Evolutionary conservation across 2,888 invertebrate genomes (phyloP), one percentile per base, ranked within the genome.

Genomic region (Drosophila prostipennis): DNA sequence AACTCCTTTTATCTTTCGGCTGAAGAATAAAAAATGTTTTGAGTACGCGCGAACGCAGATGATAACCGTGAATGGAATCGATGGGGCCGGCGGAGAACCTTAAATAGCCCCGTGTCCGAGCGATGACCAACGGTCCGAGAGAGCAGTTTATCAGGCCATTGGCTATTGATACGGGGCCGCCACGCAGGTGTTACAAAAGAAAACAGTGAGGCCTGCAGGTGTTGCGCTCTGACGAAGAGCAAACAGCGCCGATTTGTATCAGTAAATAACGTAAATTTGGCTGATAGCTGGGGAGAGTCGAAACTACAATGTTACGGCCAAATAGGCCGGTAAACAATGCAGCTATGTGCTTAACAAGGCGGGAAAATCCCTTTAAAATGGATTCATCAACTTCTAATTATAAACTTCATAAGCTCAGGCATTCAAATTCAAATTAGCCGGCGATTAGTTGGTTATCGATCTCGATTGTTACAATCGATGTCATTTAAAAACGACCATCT

Each of bases 121-220:
- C 71, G 74, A 74, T 80, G 87, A 68, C 69, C 70, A 78, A 70
- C 8, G 55, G 6, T 40, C 64, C 46, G 40, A 63, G 63, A 40
- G 70, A 68, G 61, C 39, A 59, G 75, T 73, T 87, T 77, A 87
- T 80, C 82, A 77, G 45, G 58, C 49, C 55, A 65, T 70, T 72
- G 58, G 29, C 48, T 54, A 65, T 70, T 73, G 77, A 77, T 75
- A 84, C 75, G 75, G 42, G 42, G 54, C 45, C n/a, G 40, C 37
- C 55, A 67, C 76, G 80, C 80, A 82, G 82, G 82, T 82, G 82
- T 81, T 71, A 71, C 71, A 71, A 72, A 59, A 39, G 49, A 43
- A 74, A 74, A 68, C 74, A 73, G 48, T 68, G 60, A 2, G 34
- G 42, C 34, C 57, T 61, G 74, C 73, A 73, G 73, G 73, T 73